Percentiles rank a stretch among this genome's conserved stretches.
Conservation (phyloP, 2,797 vertebrate genomes). For the Trichosurus vulpecula region DNA sequence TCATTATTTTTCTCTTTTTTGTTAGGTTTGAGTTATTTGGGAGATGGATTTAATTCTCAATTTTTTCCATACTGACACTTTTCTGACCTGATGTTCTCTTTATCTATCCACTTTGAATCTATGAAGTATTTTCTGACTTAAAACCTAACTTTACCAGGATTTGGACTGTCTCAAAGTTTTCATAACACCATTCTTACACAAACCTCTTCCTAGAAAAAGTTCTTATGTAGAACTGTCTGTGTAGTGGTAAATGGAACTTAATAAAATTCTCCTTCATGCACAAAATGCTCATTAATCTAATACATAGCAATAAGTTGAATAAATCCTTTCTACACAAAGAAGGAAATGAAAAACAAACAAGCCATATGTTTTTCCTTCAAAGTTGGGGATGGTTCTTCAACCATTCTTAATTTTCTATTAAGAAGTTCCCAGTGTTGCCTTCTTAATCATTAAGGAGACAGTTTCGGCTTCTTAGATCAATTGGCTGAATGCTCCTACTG, state of each 20-base stretch:
- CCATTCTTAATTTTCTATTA: conserved; percentile 23
- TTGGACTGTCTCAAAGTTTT: conserved; percentile 35
- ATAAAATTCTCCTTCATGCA: conserved; percentile 62
- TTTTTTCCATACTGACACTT: conserved; percentile 15
- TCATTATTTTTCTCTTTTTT: neutral
- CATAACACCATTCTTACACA: conserved; percentile 48
- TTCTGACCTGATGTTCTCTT: neutral
- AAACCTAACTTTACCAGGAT: conserved; percentile 30
- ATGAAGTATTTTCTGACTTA: neutral
- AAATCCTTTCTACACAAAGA: conserved; percentile 34
- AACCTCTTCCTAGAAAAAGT: conserved; percentile 52
- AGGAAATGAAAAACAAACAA: conserved; percentile 41
- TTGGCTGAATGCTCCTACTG: neutral
- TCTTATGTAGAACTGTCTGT: neutral
- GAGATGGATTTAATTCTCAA: neutral
- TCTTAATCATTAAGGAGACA: conserved; percentile 43
- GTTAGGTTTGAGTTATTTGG: neutral
- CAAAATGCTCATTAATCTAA: conserved; percentile 59
- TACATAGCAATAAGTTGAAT: neutral
- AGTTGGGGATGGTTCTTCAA: neutral
- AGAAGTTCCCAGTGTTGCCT: neutral
- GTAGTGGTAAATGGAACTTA: conserved; percentile 52
- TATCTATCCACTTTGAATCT: neutral
- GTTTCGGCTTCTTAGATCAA: neutral
- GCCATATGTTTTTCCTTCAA: neutral